Evolutionary conservation across 2,113 vertebrate genomes (phyloP).

Genomic region (Charadrius vociferus): DNA sequence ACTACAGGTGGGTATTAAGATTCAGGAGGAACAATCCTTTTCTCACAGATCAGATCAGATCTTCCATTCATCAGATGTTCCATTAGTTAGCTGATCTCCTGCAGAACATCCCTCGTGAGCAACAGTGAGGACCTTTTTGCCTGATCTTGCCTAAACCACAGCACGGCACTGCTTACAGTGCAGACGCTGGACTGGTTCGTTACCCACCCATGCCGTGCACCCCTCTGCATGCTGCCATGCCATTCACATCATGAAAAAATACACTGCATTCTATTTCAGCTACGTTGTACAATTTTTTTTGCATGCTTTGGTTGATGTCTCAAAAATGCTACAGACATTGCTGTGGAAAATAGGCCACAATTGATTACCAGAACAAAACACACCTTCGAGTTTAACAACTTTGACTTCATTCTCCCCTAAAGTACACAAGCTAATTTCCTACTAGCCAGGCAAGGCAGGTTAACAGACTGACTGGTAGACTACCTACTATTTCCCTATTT

Average conservation of each 20-base stretch:
- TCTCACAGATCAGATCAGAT: too few species aligned
- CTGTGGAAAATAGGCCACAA: not conserved
- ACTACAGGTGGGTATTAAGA: not conserved
- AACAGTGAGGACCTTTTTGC: not conserved
- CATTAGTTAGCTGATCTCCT: not conserved
- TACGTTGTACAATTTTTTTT: not conserved
- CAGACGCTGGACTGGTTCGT: fast-evolving
- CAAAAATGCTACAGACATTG: not conserved
- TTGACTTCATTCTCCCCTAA: not conserved
- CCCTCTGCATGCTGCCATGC: not conserved
- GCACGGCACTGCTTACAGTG: not conserved
- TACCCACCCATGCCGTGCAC: fast-evolving
- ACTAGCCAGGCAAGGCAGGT: not conserved
- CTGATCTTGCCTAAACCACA: not conserved
- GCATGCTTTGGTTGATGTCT: not conserved
- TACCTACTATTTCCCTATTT: not conserved
- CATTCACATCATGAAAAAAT: not conserved
- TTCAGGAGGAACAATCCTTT: not conserved
- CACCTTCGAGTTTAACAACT: not conserved
- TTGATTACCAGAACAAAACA: not conserved
- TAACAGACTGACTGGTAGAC: not conserved
- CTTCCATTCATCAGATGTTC: not conserved
- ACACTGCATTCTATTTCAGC: not conserved
- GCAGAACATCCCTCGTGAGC: not conserved
- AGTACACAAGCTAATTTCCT: not conserved